A percentile compares a stretch with the other conserved stretches of the same genome.
Conservation (phyloP, 1,140 invertebrate species). For the Drosophila asahinai region DNA sequence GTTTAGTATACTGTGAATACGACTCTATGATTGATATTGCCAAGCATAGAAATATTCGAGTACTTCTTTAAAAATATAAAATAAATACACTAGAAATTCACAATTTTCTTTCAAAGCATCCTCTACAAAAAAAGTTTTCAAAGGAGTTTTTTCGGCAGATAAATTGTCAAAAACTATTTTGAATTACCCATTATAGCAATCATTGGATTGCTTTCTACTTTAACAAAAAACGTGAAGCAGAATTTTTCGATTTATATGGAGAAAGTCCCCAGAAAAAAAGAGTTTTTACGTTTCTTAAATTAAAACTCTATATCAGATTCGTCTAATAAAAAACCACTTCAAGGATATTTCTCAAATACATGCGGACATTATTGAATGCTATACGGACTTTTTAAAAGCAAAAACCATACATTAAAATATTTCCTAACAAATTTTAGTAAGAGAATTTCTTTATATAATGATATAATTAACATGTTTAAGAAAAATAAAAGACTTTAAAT, state of each 20-base stretch:
- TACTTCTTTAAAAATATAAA: neutral
- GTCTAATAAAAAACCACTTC: too few species aligned
- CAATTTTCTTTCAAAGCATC: neutral
- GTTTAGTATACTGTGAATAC: neutral
- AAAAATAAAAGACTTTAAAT: neutral
- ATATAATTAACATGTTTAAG: neutral
- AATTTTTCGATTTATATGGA: neutral
- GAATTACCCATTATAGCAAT: neutral
- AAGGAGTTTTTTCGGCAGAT: neutral
- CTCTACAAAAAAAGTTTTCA: neutral
- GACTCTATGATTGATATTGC: slow-evolving; percentile 2
- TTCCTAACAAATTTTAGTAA: too few species aligned
- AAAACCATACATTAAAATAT: neutral
- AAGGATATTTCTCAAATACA: neutral
- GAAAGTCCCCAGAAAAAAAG: neutral
- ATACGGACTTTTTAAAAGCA: neutral
- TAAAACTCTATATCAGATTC: too few species aligned
- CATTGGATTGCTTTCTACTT: slow-evolving; percentile 3
- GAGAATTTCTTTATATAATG: neutral
- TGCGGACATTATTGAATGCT: neutral
- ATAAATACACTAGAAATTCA: slow-evolving; percentile 1
- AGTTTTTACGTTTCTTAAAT: neutral
- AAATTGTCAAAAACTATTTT: neutral
- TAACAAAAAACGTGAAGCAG: neutral
- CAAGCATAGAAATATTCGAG: slow-evolving; percentile 1